Percentiles rank a stretch among this genome's conserved stretches.
phyloP scores from a whole-genome alignment of 2,113 vertebrate species.

The Hoplias malabaricus region DNA sequence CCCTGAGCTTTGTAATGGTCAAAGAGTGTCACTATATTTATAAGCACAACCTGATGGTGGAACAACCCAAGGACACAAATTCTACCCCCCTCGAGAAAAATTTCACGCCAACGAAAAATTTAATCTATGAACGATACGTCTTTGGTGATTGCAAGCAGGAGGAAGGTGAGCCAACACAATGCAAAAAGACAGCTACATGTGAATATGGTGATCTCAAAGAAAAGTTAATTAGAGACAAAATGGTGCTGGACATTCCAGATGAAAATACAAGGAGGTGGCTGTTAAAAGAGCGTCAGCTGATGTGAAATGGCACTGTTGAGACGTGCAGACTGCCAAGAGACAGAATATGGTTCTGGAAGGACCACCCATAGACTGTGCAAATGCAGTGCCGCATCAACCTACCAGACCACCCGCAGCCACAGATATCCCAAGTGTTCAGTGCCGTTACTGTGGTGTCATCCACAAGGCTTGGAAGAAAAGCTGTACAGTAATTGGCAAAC shows the following conservation, averaged over 20 bases:
- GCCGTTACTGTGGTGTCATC: constrained; percentile 1
- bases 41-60: not conserved
- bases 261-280: not conserved
- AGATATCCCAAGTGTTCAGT: not conserved
- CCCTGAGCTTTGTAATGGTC: not conserved
- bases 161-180: constrained; percentile 23
- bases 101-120: constrained; percentile 25
- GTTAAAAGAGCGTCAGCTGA: not conserved
- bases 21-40: not conserved
- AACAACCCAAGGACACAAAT: not conserved
- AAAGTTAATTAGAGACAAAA: not conserved
- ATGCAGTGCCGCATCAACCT: not conserved
- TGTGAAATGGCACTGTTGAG: not conserved
- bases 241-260: constrained; percentile 7
- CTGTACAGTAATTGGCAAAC: not conserved
- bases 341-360: not conserved
- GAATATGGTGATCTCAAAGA: constrained; percentile 16
- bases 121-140: constrained; percentile 38
- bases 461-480: not conserved
- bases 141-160: constrained; percentile 45
- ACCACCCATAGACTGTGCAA: not conserved
- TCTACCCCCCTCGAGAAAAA: not conserved
- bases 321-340: constrained; percentile 1
- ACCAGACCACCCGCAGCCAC: not conserved
- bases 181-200: constrained; percentile 8